phyloP scores from a whole-genome alignment of 2,113 vertebrate species.

The Semicossyphus pulcher region DNA sequence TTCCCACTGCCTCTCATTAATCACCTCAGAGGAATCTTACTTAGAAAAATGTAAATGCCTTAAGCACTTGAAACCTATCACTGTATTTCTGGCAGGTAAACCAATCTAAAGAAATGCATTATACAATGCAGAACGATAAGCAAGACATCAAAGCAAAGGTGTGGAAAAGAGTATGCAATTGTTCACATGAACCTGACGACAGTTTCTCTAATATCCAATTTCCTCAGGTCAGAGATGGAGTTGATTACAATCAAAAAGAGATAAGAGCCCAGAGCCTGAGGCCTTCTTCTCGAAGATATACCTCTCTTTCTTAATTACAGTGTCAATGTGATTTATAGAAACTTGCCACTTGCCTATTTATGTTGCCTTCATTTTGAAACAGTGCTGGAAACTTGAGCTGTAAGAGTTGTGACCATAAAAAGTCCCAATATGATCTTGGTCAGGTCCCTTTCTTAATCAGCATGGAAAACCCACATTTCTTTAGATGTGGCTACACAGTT shows the following conservation, averaged over 20 bases:
- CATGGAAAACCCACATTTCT: too few species aligned
- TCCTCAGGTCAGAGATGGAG: constrained; percentile 45
- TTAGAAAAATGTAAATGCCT: constrained; percentile 13
- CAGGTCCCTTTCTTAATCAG: too few species aligned
- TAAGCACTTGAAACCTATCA: constrained; percentile 5
- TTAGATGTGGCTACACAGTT: too few species aligned
- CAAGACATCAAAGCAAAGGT: not conserved
- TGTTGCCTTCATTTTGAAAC: constrained; percentile 19
- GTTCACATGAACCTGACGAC: constrained; percentile 32
- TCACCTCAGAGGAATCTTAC: not conserved
- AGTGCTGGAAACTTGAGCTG: not conserved
- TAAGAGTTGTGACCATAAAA: not conserved
- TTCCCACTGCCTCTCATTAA: not conserved
- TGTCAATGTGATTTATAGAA: constrained; percentile 69
- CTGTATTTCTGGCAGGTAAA: not conserved
- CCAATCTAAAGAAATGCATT: not conserved
- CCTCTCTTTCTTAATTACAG: constrained; percentile 62
- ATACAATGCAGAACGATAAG: not conserved
- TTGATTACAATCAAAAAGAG: constrained; percentile 59
- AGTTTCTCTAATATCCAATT: constrained; percentile 55
- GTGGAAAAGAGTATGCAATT: not conserved
- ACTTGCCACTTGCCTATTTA: too few species aligned
- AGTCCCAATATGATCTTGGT: too few species aligned
- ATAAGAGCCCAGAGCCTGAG: constrained; percentile 45
- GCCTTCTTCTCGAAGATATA: constrained; percentile 31